Base-by-base conservation (phyloP, 2,888 invertebrate genomes). In the Tethea ocularis region DNA sequence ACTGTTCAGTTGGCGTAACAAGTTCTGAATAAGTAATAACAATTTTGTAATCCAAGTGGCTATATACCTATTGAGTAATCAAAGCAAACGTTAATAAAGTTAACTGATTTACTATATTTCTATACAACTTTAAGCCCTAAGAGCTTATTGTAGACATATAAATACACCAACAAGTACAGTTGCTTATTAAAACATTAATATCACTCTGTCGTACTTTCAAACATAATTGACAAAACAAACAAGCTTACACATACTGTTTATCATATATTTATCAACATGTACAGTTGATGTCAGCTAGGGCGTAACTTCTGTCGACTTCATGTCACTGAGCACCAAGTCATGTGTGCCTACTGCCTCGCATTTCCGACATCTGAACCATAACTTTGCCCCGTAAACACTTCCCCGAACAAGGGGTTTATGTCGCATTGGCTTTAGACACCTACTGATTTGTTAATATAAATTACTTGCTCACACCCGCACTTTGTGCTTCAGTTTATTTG, bases 281-380 rank as follows among this genome's bases (percentile, higher is more conserved):
- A 33, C 33, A 33, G 13, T 13, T 13, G 13, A 33, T 3, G 33
- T 33, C 33, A 33, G 13, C 13, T 13, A 33, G 13, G 33, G 33
- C 13, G 33, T 33, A 33, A 33, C 33, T 33, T 33, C 33, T 33
- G 33, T 33, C 20, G 67, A 56, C 52, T 57, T 53, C 67, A 23
- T 62, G 58, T 67, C 70, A 72, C 52, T 58, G 63, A 55, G 63
- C 60, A 59, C 57, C 64, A 68, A 77, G 68, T 77, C 77, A 71
- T 65, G 71, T 62, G 72, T 62, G 56, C 55, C 41, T 38, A 38
- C 36, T 41, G 41, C 20, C 46, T 57, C 60, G 59, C 71, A 63
- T 57, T 67, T 57, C 57, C 57, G 24, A 58, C 64, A 58, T 36
- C 36, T 20, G 46, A 46, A 46, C 46, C 46, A 62, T 63, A 70